Evolutionary conservation across 2,888 invertebrate genomes (phyloP).

Genomic region (Leptura quadrifasciata): DNA sequence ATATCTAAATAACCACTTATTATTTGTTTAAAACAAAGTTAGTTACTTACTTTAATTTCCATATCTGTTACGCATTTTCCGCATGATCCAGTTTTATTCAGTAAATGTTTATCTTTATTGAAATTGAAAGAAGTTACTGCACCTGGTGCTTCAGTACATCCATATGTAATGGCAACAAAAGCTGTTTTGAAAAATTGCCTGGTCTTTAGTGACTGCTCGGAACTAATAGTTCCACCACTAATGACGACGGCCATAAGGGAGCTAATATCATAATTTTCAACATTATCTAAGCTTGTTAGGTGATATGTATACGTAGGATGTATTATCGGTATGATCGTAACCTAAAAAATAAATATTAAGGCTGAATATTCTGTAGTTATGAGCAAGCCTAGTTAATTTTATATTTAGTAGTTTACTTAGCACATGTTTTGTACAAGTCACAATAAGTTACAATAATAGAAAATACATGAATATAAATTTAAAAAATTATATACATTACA

Average conservation of each 20-base stretch:
- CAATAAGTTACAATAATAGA: no score
- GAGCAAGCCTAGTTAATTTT: no score
- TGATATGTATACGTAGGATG: conserved; percentile 56
- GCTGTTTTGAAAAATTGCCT: no score
- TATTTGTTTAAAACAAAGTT: no score
- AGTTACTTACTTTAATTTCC: conserved; percentile 44
- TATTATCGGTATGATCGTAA: conserved; percentile 43
- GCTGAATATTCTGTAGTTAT: no score
- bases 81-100: conserved; percentile 31
- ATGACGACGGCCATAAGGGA: conserved; percentile 52
- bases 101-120: conserved; percentile 23
- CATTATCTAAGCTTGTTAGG: conserved; percentile 50
- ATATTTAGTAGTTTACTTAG: no score
- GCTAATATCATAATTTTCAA: conserved; percentile 53
- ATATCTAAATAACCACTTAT: no score
- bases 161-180: no score
- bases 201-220: conserved; percentile 52
- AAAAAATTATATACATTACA: no score
- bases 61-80: conserved; percentile 19
- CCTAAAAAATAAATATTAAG: no score
- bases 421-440: no score
- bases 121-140: conserved; percentile 55
- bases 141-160: conserved; percentile 65
- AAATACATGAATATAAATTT: no score
- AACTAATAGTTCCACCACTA: conserved; percentile 59